phyloP scores from a whole-genome alignment of 1,140 invertebrate genomes.

The Caerostris extrusa region DNA sequence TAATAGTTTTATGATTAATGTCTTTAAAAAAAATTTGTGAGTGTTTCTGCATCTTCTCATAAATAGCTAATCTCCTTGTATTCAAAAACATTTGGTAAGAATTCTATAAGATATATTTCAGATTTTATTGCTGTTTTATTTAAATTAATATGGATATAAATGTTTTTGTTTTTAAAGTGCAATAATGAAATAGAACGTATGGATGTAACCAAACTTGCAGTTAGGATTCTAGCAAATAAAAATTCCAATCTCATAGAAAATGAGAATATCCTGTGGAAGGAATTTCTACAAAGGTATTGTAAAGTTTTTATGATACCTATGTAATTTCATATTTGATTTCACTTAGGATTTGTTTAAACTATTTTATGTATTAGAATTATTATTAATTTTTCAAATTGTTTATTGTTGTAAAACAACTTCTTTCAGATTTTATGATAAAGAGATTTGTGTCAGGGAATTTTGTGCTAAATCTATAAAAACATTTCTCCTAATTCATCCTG shows the following conservation, averaged over 20 bases:
- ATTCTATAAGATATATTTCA: no score
- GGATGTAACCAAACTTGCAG: constrained; percentile 92
- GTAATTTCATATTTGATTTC: background rate
- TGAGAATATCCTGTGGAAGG: constrained; percentile 91
- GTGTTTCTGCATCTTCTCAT: no score
- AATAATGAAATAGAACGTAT: constrained; percentile 92
- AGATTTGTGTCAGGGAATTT: constrained; percentile 92
- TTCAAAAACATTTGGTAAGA: no score
- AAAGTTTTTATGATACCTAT: background rate
- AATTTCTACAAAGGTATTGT: constrained; percentile 88
- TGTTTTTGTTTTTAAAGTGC: constrained; percentile 84
- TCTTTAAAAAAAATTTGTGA: no score
- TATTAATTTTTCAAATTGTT: background rate
- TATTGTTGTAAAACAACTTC: background rate
- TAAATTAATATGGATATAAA: no score
- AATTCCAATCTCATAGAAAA: constrained; percentile 93
- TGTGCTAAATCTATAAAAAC: constrained; percentile 98
- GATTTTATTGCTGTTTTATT: no score
- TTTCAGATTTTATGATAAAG: constrained; percentile 95
- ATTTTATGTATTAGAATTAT: background rate
- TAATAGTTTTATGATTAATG: no score
- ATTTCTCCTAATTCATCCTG: constrained; percentile 96
- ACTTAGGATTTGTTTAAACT: background rate
- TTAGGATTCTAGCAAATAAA: constrained; percentile 97
- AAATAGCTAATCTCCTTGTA: no score